Base-by-base conservation (phyloP, 2,797 vertebrate species). In the Melanotaenia trifasciata region DNA sequence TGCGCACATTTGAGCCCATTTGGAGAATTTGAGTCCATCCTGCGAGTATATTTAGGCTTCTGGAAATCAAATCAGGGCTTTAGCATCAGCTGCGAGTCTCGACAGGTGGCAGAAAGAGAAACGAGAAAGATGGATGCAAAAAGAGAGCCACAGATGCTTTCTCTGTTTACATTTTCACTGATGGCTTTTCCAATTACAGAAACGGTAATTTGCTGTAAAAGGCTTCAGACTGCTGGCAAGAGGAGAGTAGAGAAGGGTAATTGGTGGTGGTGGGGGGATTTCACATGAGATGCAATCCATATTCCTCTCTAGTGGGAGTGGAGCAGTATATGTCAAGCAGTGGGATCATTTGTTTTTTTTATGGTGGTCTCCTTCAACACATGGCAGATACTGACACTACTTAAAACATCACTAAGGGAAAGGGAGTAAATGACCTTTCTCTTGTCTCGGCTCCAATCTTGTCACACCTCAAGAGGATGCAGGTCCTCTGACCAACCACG, bases 151-250 rank as follows among this genome's bases (percentile, higher is more conserved):
- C 90, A 91, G 90, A 90, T 90, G 86, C 87, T 65, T 70, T 67
- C 84, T 81, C 78, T 87, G 71, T 90, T 87, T 86, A 74, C 70
- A 66, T 84, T 88, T 87, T 85, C 76, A 59, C 60, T 84, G 81
- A 90, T 85, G 84, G 79, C 75, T 88, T 90, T 88, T 90, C 81
- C 86, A 90, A 90, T 91, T 88, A 92, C 88, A 90, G 84, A 86
- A 93, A 86, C 81, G n/a, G 82, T 92, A 90, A 93, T 93, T 94
- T 92, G 82, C 83, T 76, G 67, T 83, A 85, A 88, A 88, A 83
- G 67, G 79, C 83, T 84, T 71, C 82, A 81, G 74, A 85, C 89
- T 86, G 80, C 84, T 54, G 62, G 76, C 76, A 85, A 79, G 72
- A 72, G 70, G 68, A 64, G 74, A 84, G 83, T 72, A 70, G 62